Base-by-base conservation (phyloP, 2,113 vertebrate species). In the Entosphenus tridentatus region DNA sequence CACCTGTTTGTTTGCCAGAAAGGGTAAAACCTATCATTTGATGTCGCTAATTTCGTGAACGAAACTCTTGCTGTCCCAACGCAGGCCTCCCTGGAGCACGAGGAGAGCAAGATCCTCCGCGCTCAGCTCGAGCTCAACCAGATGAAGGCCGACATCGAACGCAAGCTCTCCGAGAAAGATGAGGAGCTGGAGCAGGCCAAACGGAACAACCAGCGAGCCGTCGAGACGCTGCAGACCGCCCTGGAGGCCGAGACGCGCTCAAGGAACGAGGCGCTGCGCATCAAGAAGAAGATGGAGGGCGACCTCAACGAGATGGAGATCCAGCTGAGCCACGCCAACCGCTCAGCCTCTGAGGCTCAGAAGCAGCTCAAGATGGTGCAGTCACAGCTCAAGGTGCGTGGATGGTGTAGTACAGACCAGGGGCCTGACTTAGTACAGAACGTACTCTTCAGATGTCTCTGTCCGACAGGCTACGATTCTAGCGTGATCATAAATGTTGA, bases 281-380 rank as follows among this genome's bases (percentile, higher is more conserved):
- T 72, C 58, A 73, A 73, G 18, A 73, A 72, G 72, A 73, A 73
- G 69, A 72, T 73, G 72, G 72, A 73, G 56, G 71, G 72, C 4
- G 72, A 73, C 68, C 70, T 71, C 10, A 71, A 71, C 68, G 72
- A 73, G 57, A 73, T 73, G 72, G 72, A 73, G 68, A 72, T 73
- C 16, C 72, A 72, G 57, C 68, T 73, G 17, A 59, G 68, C n/a
- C 72, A 70, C 12, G 70, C 72, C 16, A 72, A 71, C 67, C 72
- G 69, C n/a, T 71, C 71, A 57, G 71, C 72, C 18, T 12, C 59
- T 14, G 72, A 73, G 57, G 68, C 72, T 57, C 71, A 72, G 57
- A 73, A 72, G 57, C 68, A 72, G 12, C 71, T 73, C n/a, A 71
- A 69, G 54, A 72, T 71, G 13, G 4, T 72, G n/a, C 72, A 73